Conservation (phyloP, 1,140 invertebrate genomes). For the Saccostrea echinata region DNA sequence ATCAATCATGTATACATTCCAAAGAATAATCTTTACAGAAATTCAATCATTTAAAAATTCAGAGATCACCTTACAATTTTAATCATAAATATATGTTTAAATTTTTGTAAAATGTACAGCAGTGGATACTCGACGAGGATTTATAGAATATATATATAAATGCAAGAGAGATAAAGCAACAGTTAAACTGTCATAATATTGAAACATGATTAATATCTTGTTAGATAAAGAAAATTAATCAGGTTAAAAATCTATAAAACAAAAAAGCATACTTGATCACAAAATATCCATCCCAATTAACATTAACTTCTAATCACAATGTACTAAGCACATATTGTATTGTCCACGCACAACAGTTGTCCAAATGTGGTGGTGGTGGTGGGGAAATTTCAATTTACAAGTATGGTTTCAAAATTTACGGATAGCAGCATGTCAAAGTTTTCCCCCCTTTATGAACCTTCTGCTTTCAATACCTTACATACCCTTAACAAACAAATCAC, state of each 20-base stretch:
- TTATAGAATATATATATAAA: not conserved
- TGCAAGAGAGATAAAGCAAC: not conserved
- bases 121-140: not conserved
- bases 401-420: no score
- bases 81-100: slow-evolving; percentile 7
- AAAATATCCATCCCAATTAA: slow-evolving; percentile 6
- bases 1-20: slow-evolving; percentile 4
- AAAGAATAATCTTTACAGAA: slow-evolving; percentile 12
- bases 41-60: slow-evolving; percentile 12
- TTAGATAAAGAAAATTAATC: slow-evolving; percentile 12
- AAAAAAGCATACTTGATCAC: slow-evolving; percentile 6
- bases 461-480: no score
- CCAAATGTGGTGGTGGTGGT: no score
- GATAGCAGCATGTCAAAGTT: no score
- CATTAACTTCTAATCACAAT: slow-evolving; percentile 1
- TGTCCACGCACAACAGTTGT: not conserved
- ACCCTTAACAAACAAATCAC: no score
- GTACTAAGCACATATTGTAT: not conserved
- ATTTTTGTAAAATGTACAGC: not conserved
- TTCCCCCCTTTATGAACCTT: no score
- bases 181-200: slow-evolving; percentile 13
- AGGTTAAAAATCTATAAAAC: slow-evolving; percentile 29
- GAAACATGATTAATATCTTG: not conserved
- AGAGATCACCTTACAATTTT: slow-evolving; percentile 6
- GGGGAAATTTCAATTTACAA: no score